Evolutionary conservation across 2,797 vertebrate species (phyloP).

Genomic region (Danionella dracula): DNA sequence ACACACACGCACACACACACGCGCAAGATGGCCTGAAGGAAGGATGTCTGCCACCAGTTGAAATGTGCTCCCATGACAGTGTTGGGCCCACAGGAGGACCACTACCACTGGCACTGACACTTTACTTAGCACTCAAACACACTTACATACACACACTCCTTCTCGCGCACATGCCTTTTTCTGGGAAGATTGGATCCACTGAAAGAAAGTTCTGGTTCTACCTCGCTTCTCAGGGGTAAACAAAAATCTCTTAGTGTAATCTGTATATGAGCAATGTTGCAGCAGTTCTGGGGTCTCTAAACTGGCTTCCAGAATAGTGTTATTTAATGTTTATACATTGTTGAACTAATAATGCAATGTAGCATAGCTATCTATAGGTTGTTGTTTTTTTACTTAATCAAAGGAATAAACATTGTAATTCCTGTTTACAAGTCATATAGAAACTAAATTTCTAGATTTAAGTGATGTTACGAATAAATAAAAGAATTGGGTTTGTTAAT

Average conservation of each 20-base stretch:
- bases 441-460: no score
- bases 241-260: neutral
- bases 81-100: constrained; percentile 53
- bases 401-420: no score
- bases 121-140: constrained; percentile 56
- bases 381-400: no score
- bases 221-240: neutral
- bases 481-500: no score
- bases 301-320: no score
- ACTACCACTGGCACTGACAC: constrained; percentile 62
- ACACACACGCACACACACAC: constrained; percentile 42
- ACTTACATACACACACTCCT: constrained; percentile 3
- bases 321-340: no score
- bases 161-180: constrained; percentile 16
- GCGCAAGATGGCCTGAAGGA: constrained; percentile 39
- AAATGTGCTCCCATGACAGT: constrained; percentile 62
- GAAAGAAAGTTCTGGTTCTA: neutral
- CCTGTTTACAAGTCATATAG: no score
- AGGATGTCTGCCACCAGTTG: constrained; percentile 57
- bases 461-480: no score
- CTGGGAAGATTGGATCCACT: neutral
- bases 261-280: no score
- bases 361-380: no score
- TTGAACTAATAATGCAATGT: no score
- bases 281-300: no score